Base-by-base conservation (phyloP, 2,113 vertebrate species). In the Neoarius graeffei region DNA sequence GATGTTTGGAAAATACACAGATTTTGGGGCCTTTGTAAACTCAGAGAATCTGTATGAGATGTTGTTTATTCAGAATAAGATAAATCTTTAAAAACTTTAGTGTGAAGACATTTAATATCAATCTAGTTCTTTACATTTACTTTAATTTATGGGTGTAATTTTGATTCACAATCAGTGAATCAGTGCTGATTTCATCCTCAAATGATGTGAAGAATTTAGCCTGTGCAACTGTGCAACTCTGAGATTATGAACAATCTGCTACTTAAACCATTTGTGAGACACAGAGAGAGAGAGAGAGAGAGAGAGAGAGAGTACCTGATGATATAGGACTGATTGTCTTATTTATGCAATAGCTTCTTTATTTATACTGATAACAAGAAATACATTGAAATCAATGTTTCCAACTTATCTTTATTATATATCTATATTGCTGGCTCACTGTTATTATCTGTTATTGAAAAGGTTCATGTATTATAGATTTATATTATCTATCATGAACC, bases 151-250 rank as follows among this genome's bases (percentile, higher is more conserved):
- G 35, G 5, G 17, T 5, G 59, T n/a, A 56, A 14, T 48, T 23
- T 73, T 77, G 19, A 27, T 54, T 7, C 10, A 82, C 35, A 42
- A 42, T 42, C 35, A 42, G 35, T 42, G 35, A 42, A 42, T 42
- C 35, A 42, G 35, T 42, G 35, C 35, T 42, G 35, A 42, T 42
- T 59, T 48, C 84, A 90, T 84, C 91, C 89, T 88, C 87, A 90
- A 54, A 52, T 90, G 59, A 90, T 92, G 88, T 87, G 89, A 73
- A 80, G n/a, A 67, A 25, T 9, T 73, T 71, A 27, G 73, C 42
- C 73, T 86, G 7, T 62, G 60, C 23, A 86, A 79, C 62, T 64
- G 73, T 87, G 91, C 89, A 35, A 80, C 88, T 84, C 50, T 77
- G 85, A 89, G 88, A 64, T 79, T 83, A 76, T 56, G 59, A 57